Percentiles rank a stretch among this genome's conserved stretches.
Conservation (phyloP, 1,140 invertebrate genomes). For the Rhyacophila brunnea region DNA sequence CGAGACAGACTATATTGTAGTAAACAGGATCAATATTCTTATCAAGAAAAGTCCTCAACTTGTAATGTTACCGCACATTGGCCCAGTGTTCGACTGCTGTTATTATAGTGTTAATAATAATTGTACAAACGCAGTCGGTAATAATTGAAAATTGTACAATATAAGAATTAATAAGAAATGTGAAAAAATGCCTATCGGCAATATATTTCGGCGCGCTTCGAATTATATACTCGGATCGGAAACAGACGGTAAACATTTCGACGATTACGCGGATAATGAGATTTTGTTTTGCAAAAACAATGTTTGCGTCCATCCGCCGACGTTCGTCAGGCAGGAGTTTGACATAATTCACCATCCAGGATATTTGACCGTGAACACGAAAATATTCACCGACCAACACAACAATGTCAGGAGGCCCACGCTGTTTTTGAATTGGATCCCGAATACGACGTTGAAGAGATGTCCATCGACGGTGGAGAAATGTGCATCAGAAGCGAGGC, state of each 20-base stretch:
- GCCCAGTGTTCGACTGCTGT: conserved; percentile 6
- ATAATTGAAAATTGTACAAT: background rate
- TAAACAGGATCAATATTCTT: conserved; percentile 26
- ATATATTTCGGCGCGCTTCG: conserved; percentile 72
- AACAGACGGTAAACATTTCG: conserved; percentile 58
- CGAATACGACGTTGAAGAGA: conserved; percentile 84
- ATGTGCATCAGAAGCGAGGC: conserved; percentile 45
- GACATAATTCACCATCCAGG: conserved; percentile 88
- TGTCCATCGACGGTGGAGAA: conserved; percentile 78
- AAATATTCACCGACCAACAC: conserved; percentile 68
- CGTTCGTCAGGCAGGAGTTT: conserved; percentile 71
- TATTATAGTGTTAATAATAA: conserved; percentile 2
- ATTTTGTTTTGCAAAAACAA: conserved; percentile 89
- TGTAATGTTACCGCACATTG: conserved; percentile 4
- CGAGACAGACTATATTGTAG: conserved; percentile 12
- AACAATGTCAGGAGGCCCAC: conserved; percentile 73
- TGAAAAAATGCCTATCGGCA: conserved; percentile 68
- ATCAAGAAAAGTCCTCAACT: conserved; percentile 20
- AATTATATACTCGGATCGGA: conserved; percentile 72
- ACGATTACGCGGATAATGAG: conserved; percentile 76
- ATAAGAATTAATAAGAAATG: background rate
- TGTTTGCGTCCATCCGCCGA: conserved; percentile 92
- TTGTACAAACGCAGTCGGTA: background rate
- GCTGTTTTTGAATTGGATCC: conserved; percentile 89
- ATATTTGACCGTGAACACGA: conserved; percentile 84